Evolutionary conservation across 2,113 vertebrate species (phyloP).

Genomic region (Catagonus wagneri): DNA sequence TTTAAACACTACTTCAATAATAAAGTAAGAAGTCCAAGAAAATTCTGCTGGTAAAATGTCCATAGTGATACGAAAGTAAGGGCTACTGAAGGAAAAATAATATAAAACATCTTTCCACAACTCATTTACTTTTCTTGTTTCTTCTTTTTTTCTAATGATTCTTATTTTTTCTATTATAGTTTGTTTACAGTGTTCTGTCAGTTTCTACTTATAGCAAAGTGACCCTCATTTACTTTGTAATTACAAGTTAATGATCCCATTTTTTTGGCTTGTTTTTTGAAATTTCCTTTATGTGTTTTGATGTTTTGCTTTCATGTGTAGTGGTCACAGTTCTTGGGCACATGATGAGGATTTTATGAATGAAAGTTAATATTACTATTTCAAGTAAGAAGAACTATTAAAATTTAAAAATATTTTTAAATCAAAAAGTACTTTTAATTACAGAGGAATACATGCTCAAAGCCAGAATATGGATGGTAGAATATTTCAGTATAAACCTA

Average conservation of each 20-base stretch:
- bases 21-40: background rate
- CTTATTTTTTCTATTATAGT: no score
- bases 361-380: constrained; percentile 44
- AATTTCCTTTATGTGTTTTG: constrained; percentile 44
- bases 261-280: constrained; percentile 55
- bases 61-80: background rate
- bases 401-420: constrained; percentile 21
- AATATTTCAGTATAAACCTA: constrained; percentile 12
- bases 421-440: background rate
- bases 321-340: background rate
- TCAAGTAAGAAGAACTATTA: background rate
- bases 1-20: background rate
- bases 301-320: constrained; percentile 46
- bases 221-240: background rate
- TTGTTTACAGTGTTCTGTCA: no score
- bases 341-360: background rate
- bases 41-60: background rate
- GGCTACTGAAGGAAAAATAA: background rate
- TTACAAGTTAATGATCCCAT: background rate
- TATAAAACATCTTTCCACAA: background rate
- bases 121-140: background rate
- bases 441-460: background rate
- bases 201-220: no score
- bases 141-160: no score
- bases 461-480: background rate